phyloP scores from a whole-genome alignment of 1,140 invertebrate species.

The Conopomorpha cramerella region DNA sequence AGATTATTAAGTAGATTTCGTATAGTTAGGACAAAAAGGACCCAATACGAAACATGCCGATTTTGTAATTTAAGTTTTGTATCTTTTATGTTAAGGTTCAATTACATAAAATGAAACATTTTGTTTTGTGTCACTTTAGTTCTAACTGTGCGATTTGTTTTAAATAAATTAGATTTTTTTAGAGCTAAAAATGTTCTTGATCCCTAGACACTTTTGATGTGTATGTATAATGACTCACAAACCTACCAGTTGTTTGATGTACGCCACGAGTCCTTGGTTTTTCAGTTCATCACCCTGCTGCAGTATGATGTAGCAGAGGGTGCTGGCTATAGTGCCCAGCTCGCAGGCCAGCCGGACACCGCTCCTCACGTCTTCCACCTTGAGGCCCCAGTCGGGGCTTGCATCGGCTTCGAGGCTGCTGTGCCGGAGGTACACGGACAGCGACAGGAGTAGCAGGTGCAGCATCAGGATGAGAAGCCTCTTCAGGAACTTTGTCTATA shows the following conservation, averaged over 20 bases:
- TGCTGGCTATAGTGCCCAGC: slow-evolving; percentile 81
- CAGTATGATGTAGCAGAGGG: slow-evolving; percentile 85
- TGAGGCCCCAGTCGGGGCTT: slow-evolving; percentile 34
- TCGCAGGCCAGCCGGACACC: slow-evolving; percentile 78
- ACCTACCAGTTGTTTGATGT: slow-evolving; percentile 89
- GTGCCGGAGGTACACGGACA: slow-evolving; percentile 88
- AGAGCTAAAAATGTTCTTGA: too few relatives aligned
- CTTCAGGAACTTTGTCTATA: slow-evolving; percentile 88
- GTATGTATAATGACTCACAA: too few relatives aligned
- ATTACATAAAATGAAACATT: too few relatives aligned
- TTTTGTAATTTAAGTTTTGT: too few relatives aligned
- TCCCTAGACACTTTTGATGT: too few relatives aligned
- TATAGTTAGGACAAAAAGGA: too few relatives aligned
- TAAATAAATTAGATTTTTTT: too few relatives aligned
- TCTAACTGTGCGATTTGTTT: too few relatives aligned
- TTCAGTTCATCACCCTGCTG: slow-evolving; percentile 93
- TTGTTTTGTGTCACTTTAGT: too few relatives aligned
- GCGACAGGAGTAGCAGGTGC: slow-evolving; percentile 86
- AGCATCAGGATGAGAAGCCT: slow-evolving; percentile 83
- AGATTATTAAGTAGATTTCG: too few relatives aligned
- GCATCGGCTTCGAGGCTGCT: slow-evolving; percentile 57
- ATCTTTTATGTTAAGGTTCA: too few relatives aligned
- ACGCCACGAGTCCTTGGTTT: slow-evolving; percentile 89
- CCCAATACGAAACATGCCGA: too few relatives aligned
- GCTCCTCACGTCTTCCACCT: slow-evolving; percentile 42